Percentiles rank a stretch among this genome's conserved stretches.
Evolutionary conservation across 64 coral and sea anemone genomes (phyloP).

Genomic region (Astreopora myriophthalma): DNA sequence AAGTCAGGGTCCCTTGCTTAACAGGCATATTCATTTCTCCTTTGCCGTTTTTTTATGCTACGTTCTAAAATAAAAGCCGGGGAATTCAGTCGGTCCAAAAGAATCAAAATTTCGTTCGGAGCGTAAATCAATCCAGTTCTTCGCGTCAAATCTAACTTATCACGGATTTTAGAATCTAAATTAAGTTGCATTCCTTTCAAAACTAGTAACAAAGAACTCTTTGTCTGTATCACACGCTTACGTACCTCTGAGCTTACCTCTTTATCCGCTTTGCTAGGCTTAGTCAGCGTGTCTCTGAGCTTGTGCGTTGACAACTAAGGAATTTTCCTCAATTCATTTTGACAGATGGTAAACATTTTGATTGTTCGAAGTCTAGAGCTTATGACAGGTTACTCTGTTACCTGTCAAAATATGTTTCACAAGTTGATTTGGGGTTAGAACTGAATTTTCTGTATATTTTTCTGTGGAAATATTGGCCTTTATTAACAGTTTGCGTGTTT

Average conservation of each 20-base stretch:
- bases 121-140: too few species aligned
- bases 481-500: neutral
- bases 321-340: neutral
- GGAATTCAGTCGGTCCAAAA: too few species aligned
- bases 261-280: neutral
- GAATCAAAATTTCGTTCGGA: too few species aligned
- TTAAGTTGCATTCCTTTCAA: neutral
- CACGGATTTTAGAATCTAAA: neutral
- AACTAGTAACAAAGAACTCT: neutral
- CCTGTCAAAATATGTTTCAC: neutral
- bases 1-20: too few species aligned
- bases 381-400: neutral
- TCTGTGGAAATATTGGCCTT: neutral
- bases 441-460: neutral
- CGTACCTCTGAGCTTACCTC: neutral
- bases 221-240: neutral
- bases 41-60: too few species aligned
- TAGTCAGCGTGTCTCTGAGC: neutral
- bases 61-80: too few species aligned
- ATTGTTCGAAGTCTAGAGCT: neutral
- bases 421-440: neutral
- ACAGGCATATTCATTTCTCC: too few species aligned
- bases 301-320: constrained; percentile 27
- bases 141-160: too few species aligned
- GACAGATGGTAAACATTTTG: constrained; percentile 7